These are phyloP conservation scores for Hydropotes inermis DNA, from an alignment of 2,113 vertebrate species.

Conservation along the genomic window DNA sequence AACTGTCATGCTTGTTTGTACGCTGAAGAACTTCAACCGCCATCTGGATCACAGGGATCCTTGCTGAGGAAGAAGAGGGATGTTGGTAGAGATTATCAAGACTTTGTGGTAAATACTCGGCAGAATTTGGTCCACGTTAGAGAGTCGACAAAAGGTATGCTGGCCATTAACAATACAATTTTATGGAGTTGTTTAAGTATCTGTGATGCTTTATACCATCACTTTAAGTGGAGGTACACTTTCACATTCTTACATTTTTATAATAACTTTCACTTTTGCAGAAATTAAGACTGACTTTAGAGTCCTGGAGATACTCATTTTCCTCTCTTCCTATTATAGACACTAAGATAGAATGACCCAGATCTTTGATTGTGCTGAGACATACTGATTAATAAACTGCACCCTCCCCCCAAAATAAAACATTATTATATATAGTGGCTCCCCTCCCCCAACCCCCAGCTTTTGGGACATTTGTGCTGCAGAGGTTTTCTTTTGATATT, in stretches of 20 bases:
- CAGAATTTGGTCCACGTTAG: conserved; percentile 85
- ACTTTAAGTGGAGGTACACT: background rate
- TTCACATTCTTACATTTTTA: background rate
- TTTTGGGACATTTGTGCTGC: background rate
- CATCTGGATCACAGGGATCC: conserved; percentile 84
- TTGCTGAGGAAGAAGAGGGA: conserved; percentile 83
- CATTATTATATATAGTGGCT: background rate
- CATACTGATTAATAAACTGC: background rate
- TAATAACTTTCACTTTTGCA: background rate
- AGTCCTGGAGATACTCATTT: background rate
- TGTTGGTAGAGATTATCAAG: conserved; percentile 83
- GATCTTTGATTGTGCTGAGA: background rate
- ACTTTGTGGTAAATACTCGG: conserved; percentile 85
- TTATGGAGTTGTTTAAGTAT: background rate
- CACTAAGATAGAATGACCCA: background rate
- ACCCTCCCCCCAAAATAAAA: background rate
- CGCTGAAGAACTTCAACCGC: conserved; percentile 74
- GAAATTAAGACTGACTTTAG: background rate
- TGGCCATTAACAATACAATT: rapidly evolving
- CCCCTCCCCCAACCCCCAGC: rapidly evolving
- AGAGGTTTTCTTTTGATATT: background rate
- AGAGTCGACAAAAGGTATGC: conserved; percentile 85
- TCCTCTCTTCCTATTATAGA: background rate
- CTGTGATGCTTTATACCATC: background rate
- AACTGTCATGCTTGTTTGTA: background rate